These are phyloP conservation scores for Molothrus ater DNA, from an alignment of 2,797 vertebrate species.

Conservation along the genomic window DNA sequence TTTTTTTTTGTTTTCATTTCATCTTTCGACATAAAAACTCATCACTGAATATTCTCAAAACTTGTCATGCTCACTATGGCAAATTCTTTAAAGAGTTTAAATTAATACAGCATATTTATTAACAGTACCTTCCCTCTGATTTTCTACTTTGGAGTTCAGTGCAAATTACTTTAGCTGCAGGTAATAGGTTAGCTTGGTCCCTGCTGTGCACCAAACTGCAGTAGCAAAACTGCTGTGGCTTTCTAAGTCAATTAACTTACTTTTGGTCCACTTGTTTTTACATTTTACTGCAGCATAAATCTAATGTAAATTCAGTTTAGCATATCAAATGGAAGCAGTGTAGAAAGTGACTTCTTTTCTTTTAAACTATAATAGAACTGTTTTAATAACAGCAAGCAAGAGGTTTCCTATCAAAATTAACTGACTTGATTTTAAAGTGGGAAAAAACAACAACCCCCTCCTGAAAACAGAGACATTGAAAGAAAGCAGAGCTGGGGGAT, in stretches of 20 bases:
- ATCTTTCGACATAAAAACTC: neutral
- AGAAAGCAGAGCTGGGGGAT: neutral
- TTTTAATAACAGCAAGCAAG: neutral
- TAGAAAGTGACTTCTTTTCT: neutral
- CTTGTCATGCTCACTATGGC: neutral
- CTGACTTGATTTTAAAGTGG: neutral
- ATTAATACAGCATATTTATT: neutral
- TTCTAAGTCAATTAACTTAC: neutral
- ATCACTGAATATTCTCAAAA: neutral
- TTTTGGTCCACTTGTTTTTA: neutral
- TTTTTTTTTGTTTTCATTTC: neutral
- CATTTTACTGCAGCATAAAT: neutral
- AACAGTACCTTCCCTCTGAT: neutral
- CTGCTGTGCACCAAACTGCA: neutral
- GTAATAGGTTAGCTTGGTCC: neutral
- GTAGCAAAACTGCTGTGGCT: neutral
- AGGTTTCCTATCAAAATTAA: neutral
- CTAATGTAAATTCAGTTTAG: neutral
- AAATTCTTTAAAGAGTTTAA: neutral
- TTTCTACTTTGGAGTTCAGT: neutral
- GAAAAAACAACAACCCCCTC: neutral
- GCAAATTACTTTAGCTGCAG: neutral
- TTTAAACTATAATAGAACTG: neutral
- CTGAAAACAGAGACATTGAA: neutral
- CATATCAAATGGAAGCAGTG: neutral